phyloP scores from a whole-genome alignment of 1,140 invertebrate species.

The Saccostrea echinata region DNA sequence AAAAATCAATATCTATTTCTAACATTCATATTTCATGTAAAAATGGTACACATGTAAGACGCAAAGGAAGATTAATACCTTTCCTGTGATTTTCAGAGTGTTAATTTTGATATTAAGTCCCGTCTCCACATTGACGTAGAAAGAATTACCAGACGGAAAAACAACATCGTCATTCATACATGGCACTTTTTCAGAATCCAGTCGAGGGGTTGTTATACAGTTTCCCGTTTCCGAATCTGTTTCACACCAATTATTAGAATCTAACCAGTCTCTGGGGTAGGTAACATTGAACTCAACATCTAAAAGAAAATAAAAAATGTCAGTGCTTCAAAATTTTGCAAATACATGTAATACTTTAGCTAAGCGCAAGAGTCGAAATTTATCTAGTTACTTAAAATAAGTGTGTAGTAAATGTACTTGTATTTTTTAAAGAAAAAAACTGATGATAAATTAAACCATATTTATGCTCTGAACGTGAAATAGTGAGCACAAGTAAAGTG shows the following conservation, averaged over 20 bases:
- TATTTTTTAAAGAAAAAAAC: no score
- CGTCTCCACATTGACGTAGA: conserved; percentile 66
- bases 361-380: no score
- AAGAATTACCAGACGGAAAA: conserved; percentile 70
- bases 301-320: conserved; percentile 39
- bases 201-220: conserved; percentile 52
- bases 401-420: no score
- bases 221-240: conserved; percentile 60
- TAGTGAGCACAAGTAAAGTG: no score
- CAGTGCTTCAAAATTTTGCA: no score
- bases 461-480: no score
- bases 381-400: no score
- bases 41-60: not conserved
- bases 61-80: conserved; percentile 53
- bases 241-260: conserved; percentile 73
- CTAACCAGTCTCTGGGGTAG: conserved; percentile 68
- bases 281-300: conserved; percentile 69
- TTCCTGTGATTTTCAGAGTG: conserved; percentile 70
- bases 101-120: conserved; percentile 64
- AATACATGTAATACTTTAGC: no score
- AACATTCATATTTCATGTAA: not conserved
- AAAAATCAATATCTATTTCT: not conserved
- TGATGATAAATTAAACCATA: no score
- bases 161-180: conserved; percentile 71
- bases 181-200: conserved; percentile 72